A percentile compares a stretch with the other conserved stretches of the same genome.
These are phyloP conservation scores for Dromaius novaehollandiae DNA, from an alignment of 2,113 vertebrate genomes.

Conservation along the genomic window DNA sequence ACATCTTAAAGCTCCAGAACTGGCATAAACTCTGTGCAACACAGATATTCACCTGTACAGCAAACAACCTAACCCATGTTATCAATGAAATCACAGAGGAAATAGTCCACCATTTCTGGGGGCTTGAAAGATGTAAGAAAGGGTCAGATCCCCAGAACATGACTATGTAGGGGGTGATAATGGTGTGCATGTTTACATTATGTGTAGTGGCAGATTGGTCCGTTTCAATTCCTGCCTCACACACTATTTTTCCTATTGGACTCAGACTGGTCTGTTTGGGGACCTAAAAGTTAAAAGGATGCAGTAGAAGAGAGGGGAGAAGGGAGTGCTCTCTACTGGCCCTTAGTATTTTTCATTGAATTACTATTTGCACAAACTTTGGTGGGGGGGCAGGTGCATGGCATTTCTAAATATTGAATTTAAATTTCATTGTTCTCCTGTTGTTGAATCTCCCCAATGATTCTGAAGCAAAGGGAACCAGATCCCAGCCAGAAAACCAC, in stretches of 20 bases:
- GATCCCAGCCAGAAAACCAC: not conserved
- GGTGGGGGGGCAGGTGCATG: too few species aligned
- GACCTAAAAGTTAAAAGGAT: not conserved
- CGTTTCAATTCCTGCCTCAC: not conserved
- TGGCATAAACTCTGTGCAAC: not conserved
- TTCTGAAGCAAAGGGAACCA: not conserved
- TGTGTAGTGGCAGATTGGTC: too few species aligned
- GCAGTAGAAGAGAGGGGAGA: not conserved
- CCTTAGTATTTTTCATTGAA: not conserved
- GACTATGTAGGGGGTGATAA: not conserved
- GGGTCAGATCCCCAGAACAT: not conserved
- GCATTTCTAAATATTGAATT: not conserved
- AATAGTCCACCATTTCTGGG: not conserved
- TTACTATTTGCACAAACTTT: not conserved
- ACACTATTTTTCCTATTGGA: fast-evolving
- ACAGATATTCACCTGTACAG: fast-evolving
- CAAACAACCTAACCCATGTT: not conserved
- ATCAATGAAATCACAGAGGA: not conserved
- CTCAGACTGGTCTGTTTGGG: not conserved
- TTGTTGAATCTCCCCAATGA: not conserved
- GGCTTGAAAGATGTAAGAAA: not conserved
- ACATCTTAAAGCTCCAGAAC: not conserved
- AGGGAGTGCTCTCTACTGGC: not conserved
- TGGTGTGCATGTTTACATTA: fast-evolving
- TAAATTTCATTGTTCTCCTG: fast-evolving